phyloP scores from a whole-genome alignment of 1,140 invertebrate genomes.

The Campoletis sonorensis region DNA sequence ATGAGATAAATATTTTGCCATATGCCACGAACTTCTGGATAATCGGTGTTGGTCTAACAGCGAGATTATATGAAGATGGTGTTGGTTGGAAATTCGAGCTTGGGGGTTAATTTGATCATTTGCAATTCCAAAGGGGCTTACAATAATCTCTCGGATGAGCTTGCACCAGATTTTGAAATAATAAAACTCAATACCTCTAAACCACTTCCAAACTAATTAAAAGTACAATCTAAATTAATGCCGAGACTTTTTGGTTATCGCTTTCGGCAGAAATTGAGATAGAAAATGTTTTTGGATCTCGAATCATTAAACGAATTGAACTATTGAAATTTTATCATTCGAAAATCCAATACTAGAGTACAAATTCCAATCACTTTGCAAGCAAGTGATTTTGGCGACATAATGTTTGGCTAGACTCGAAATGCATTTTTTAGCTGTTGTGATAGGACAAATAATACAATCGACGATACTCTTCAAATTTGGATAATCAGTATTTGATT shows the following conservation, averaged over 20 bases:
- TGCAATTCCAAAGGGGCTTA: slow-evolving; percentile 1
- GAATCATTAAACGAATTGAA: no score
- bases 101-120: not conserved
- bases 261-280: no score
- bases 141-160: not conserved
- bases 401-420: no score
- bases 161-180: not conserved
- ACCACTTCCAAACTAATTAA: no score
- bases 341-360: no score
- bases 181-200: not conserved
- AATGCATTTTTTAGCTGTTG: not conserved
- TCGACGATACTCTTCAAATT: not conserved
- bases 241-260: no score
- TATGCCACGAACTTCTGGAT: not conserved
- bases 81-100: not conserved
- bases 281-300: no score
- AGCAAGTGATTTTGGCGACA: no score
- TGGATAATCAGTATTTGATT: slow-evolving; percentile 33
- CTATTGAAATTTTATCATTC: no score
- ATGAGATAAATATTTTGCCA: slow-evolving; percentile 5
- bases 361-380: no score
- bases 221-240: no score
- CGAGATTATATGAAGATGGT: not conserved
- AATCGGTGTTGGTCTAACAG: slow-evolving; percentile 30
- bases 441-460: slow-evolving; percentile 13